Conservation (phyloP, 2,888 invertebrate species). For the Rhodophaea formosa region DNA sequence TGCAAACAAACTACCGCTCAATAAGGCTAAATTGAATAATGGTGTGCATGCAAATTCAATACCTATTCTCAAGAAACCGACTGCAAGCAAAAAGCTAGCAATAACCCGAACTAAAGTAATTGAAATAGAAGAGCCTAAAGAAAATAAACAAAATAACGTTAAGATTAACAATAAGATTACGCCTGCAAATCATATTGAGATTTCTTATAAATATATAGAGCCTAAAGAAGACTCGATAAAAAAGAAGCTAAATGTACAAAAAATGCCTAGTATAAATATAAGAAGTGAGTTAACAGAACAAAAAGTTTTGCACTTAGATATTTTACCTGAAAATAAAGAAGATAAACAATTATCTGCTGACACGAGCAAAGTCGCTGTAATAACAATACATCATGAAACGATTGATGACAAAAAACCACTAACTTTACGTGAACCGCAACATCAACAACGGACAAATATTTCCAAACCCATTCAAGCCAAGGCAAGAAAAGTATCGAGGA, state of each 20-base stretch:
- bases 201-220: slow-evolving; percentile 52
- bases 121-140: slow-evolving; percentile 47
- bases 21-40: slow-evolving; percentile 39
- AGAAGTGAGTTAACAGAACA: slow-evolving; percentile 72
- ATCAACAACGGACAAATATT: not conserved
- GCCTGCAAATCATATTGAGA: slow-evolving; percentile 61
- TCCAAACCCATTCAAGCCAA: not conserved
- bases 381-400: slow-evolving; percentile 49
- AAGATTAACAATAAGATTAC: slow-evolving; percentile 42
- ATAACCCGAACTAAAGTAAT: slow-evolving; percentile 55
- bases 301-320: slow-evolving; percentile 74
- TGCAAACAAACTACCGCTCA: slow-evolving; percentile 25
- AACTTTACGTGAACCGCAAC: not conserved
- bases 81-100: slow-evolving; percentile 49
- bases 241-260: slow-evolving; percentile 62
- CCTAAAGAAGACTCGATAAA: slow-evolving; percentile 36
- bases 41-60: slow-evolving; percentile 41
- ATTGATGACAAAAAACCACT: slow-evolving; percentile 1
- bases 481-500: slow-evolving; percentile 58
- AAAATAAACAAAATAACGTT: slow-evolving; percentile 41
- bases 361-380: slow-evolving; percentile 56
- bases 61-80: slow-evolving; percentile 37
- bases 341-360: slow-evolving; percentile 28
- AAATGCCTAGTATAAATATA: slow-evolving; percentile 77
- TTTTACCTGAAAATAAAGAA: slow-evolving; percentile 55